Evolutionary conservation across 2,113 vertebrate species (phyloP).

Genomic region (Suncus etruscus): DNA sequence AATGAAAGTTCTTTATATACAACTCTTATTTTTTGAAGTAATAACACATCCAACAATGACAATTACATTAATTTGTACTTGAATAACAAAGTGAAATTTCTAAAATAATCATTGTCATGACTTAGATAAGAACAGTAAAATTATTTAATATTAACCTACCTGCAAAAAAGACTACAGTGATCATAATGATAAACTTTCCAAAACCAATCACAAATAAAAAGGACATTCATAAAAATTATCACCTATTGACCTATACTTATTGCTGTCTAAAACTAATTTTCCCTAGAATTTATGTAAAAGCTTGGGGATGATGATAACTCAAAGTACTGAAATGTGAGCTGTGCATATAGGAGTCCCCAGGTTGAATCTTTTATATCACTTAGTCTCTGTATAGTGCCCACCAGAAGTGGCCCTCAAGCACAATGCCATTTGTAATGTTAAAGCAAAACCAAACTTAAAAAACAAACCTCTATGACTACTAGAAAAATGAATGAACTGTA

Average conservation of each 20-base stretch:
- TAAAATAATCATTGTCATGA: constrained; percentile 59
- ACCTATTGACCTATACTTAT: neutral
- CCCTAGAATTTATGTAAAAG: constrained; percentile 11
- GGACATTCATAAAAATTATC: neutral
- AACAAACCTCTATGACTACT: constrained; percentile 7
- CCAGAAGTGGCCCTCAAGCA: too few relatives aligned
- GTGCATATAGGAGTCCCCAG: too few relatives aligned
- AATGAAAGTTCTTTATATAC: neutral
- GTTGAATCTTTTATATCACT: too few relatives aligned
- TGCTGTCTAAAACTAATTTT: constrained; percentile 58
- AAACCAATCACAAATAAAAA: constrained; percentile 56
- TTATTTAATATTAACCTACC: neutral
- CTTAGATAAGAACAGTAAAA: constrained; percentile 5
- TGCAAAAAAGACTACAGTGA: neutral
- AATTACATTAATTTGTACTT: constrained; percentile 37
- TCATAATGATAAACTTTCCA: constrained; percentile 34
- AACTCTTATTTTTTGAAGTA: constrained; percentile 26
- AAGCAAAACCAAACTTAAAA: too few relatives aligned
- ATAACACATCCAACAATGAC: neutral
- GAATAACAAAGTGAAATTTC: constrained; percentile 52
- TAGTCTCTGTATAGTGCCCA: too few relatives aligned
- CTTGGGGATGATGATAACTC: too few relatives aligned
- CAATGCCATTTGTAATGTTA: too few relatives aligned
- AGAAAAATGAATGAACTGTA: constrained; percentile 65
- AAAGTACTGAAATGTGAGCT: too few relatives aligned